Percentiles rank a stretch among this genome's conserved stretches.
Conservation (phyloP, 2,888 invertebrate species). For the Cataglyphis albicans region DNA sequence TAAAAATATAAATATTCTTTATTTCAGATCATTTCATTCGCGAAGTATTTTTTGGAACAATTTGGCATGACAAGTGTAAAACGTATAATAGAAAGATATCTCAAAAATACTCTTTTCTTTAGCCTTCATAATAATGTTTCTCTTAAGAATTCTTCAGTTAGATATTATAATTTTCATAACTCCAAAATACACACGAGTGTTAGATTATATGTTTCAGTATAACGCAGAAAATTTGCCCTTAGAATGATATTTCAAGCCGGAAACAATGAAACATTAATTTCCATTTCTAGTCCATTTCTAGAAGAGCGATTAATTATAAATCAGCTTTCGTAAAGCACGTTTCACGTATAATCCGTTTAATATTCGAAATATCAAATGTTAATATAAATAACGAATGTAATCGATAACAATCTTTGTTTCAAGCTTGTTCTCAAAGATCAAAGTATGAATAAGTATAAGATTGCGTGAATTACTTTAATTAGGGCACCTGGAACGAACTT, state of each 20-base stretch:
- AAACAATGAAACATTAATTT: constrained; percentile 13
- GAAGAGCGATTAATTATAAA: constrained; percentile 6
- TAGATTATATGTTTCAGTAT: background rate
- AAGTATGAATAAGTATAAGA: constrained; percentile 14
- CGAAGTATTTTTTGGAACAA: background rate
- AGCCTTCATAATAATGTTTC: background rate
- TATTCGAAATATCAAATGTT: background rate
- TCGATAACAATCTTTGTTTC: background rate
- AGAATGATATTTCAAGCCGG: constrained; percentile 1
- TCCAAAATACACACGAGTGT: background rate
- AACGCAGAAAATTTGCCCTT: background rate
- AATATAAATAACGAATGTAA: background rate
- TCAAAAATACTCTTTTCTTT: background rate
- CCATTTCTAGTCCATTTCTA: background rate
- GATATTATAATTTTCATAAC: background rate
- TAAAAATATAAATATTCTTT: background rate
- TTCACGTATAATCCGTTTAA: background rate
- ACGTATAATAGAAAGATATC: background rate
- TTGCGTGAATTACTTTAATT: constrained; percentile 27
- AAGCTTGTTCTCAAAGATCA: background rate
- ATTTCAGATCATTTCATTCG: background rate
- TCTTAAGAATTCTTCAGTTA: background rate
- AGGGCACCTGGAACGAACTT: constrained; percentile 43
- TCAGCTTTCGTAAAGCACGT: constrained; percentile 3
- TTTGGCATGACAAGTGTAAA: background rate